Conservation (phyloP, 2,113 vertebrate genomes). For the Pelodiscus sinensis region DNA sequence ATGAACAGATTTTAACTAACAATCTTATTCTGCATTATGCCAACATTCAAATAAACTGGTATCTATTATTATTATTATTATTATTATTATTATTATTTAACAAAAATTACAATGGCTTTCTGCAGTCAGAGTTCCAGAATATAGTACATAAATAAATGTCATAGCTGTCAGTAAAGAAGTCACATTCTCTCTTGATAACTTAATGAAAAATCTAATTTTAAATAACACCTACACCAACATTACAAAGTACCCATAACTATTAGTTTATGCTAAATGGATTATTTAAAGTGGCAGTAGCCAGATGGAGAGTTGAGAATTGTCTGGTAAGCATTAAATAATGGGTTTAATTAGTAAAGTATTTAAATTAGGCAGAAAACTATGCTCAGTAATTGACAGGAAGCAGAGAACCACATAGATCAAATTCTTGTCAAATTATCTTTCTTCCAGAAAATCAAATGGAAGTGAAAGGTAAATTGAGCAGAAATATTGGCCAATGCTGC, state of each 20-base stretch:
- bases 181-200: neutral
- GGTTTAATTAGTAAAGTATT: conserved; percentile 48
- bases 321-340: conserved; percentile 56
- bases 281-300: conserved; percentile 17
- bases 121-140: neutral
- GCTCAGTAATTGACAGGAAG: conserved; percentile 44
- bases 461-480: neutral
- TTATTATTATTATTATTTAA: no score
- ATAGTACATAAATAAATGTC: conserved; percentile 1
- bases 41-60: neutral
- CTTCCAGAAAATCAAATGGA: neutral
- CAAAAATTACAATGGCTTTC: conserved; percentile 16
- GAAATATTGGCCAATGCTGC: neutral
- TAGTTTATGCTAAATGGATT: conserved; percentile 23
- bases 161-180: conserved; percentile 41
- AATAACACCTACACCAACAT: neutral
- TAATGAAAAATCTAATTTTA: conserved; percentile 39
- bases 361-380: conserved; percentile 28
- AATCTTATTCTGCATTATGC: neutral
- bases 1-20: neutral
- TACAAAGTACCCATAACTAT: conserved; percentile 8
- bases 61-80: neutral
- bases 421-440: conserved; percentile 14
- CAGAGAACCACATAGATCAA: conserved; percentile 24
- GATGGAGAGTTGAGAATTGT: conserved; percentile 31